These are phyloP conservation scores for Xestia ashworthii DNA, from an alignment of 2,888 invertebrate genomes.

Conservation along the genomic window DNA sequence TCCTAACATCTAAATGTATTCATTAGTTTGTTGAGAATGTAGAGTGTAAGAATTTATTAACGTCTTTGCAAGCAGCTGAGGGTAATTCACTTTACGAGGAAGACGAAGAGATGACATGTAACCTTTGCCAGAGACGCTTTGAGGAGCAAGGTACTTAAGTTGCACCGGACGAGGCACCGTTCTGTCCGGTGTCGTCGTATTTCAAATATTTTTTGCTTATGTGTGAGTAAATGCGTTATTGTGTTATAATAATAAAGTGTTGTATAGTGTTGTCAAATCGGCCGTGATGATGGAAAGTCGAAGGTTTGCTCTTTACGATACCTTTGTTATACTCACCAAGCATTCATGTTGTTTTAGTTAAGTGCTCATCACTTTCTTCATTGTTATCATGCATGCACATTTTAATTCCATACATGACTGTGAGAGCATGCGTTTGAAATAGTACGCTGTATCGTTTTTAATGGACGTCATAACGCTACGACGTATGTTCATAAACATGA, in stretches of 20 bases:
- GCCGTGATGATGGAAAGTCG: conserved; percentile 73
- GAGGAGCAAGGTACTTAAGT: conserved; percentile 93
- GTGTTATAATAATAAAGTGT: conserved; percentile 81
- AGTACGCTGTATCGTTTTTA: conserved; percentile 75
- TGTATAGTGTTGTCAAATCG: conserved; percentile 73
- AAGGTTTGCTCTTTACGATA: conserved; percentile 71
- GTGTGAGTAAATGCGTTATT: conserved; percentile 91
- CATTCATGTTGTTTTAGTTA: conserved; percentile 74
- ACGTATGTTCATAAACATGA: conserved; percentile 78
- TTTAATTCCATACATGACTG: conserved; percentile 70
- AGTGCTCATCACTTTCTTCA: conserved; percentile 75
- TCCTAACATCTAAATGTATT: conserved; percentile 66
- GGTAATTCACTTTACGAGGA: conserved; percentile 92
- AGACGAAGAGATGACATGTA: conserved; percentile 93
- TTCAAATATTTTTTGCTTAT: conserved; percentile 87
- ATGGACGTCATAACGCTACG: conserved; percentile 75
- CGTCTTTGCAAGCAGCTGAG: conserved; percentile 92
- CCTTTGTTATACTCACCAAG: conserved; percentile 68
- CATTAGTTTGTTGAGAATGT: conserved; percentile 72
- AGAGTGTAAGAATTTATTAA: conserved; percentile 88
- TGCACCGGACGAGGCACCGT: conserved; percentile 82
- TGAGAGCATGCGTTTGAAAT: conserved; percentile 77
- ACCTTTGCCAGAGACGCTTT: conserved; percentile 94
- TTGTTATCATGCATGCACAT: conserved; percentile 78
- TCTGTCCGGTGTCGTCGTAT: conserved; percentile 85